These are phyloP conservation scores for Petaurus breviceps DNA, from an alignment of 2,113 vertebrate species.

Conservation along the genomic window DNA sequence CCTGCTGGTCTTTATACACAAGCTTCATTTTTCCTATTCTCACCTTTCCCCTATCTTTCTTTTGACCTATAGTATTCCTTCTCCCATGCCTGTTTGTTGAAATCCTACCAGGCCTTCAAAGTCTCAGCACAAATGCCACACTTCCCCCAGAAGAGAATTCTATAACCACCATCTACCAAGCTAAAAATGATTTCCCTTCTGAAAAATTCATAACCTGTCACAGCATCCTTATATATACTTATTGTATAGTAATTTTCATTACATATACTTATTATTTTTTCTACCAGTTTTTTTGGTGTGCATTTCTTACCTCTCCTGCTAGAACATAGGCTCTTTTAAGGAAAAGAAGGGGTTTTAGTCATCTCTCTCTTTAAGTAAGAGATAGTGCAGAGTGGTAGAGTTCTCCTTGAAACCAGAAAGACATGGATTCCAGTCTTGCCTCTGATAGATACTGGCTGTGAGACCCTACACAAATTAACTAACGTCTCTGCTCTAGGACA, in stretches of 20 bases:
- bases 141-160: background rate
- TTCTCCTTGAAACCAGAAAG: background rate
- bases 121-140: background rate
- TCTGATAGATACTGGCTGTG: background rate
- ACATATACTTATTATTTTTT: background rate
- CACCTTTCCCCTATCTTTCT: background rate
- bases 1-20: too few species aligned
- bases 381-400: background rate
- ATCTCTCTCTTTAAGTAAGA: background rate
- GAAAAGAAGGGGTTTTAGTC: background rate
- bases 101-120: background rate
- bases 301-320: background rate
- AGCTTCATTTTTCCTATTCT: background rate
- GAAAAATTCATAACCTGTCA: background rate
- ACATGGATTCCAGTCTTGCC: background rate
- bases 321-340: background rate
- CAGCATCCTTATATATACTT: background rate
- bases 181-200: background rate
- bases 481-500: background rate
- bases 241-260: too few species aligned
- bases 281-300: background rate
- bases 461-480: background rate
- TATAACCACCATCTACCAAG: background rate
- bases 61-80: background rate
- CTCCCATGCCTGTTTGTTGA: background rate